Evolutionary conservation across 2,888 invertebrate genomes (phyloP).

Genomic region (Scaptodrosophila latifasciaeformis): DNA sequence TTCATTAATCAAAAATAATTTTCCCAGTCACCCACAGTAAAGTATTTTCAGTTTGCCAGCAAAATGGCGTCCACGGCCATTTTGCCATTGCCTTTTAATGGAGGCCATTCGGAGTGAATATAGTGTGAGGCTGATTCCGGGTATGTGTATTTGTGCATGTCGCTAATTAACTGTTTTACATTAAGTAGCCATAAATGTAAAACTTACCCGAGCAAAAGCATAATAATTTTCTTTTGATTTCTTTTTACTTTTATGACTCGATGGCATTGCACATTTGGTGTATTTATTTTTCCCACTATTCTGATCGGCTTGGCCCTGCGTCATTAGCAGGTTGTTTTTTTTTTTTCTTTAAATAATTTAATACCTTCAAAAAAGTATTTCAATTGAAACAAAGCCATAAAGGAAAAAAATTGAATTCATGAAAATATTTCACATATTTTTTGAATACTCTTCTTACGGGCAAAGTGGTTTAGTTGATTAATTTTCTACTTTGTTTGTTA

Average conservation of each 20-base stretch:
- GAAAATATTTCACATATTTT: too few relatives aligned
- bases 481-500: too few relatives aligned
- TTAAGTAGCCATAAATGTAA: conserved; percentile 62
- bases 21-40: conserved; percentile 32
- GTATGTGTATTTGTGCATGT: conserved; percentile 28
- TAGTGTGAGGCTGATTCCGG: too few relatives aligned
- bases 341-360: conserved; percentile 53
- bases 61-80: background rate
- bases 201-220: background rate
- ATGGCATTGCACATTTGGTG: conserved; percentile 42
- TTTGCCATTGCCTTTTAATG: background rate
- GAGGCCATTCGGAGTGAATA: background rate
- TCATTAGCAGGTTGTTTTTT: conserved; percentile 31
- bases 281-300: conserved; percentile 57
- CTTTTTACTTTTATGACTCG: background rate
- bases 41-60: background rate
- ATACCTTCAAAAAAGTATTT: too few relatives aligned
- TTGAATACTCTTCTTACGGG: too few relatives aligned
- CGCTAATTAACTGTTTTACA: conserved; percentile 68
- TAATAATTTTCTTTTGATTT: background rate
- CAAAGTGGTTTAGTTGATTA: too few relatives aligned
- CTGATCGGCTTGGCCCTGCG: conserved; percentile 51
- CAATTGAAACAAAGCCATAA: too few relatives aligned
- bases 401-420: too few relatives aligned
- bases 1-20: conserved; percentile 69